Base-by-base conservation (phyloP, 2,888 invertebrate species). In the Clepsis dumicolana region DNA sequence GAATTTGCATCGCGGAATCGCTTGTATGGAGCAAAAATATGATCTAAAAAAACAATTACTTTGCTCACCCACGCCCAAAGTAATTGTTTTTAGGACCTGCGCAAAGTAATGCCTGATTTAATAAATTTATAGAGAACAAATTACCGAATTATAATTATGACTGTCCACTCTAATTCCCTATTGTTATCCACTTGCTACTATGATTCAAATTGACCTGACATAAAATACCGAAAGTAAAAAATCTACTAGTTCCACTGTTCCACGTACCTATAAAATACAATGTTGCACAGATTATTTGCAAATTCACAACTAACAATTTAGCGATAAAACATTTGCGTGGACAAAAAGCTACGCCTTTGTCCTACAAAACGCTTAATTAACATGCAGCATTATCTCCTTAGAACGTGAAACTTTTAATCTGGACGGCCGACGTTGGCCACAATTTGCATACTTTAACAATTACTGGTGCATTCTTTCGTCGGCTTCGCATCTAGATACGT, bases 381-480 rank as follows among this genome's bases (percentile, higher is more conserved):
- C 87, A 84, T 81, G 79, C 81, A 74, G 77, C 74, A 75, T 81
- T 85, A 85, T 83, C 83, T 53, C 57, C 71, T 73, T 73, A 72
- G 73, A 80, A 83, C 82, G 82, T 78, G 82, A 73, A 76, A 80
- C 77, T 83, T 81, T 82, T 81, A 78, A 81, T 81, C 83, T 76
- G 64, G 44, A 72, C 74, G 70, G 71, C 72, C 64, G 68, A 60
- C 64, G 67, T 67, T 64, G 66, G 29, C 66, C 66, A 75, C 81
- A 82, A 91, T 91, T 91, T 90, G 87, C 91, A 91, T 91, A 89
- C 76, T 87, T 88, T 84, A 86, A 89, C 90, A 86, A 90, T 90
- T 88, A 88, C 89, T 77, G 79, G 78, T 78, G 84, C 88, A 88
- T 91, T 90, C 89, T 88, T 89, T 84, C 81, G 80, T 75, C 75